phyloP scores from a whole-genome alignment of 2,113 vertebrate genomes.

The Rattus rattus region DNA sequence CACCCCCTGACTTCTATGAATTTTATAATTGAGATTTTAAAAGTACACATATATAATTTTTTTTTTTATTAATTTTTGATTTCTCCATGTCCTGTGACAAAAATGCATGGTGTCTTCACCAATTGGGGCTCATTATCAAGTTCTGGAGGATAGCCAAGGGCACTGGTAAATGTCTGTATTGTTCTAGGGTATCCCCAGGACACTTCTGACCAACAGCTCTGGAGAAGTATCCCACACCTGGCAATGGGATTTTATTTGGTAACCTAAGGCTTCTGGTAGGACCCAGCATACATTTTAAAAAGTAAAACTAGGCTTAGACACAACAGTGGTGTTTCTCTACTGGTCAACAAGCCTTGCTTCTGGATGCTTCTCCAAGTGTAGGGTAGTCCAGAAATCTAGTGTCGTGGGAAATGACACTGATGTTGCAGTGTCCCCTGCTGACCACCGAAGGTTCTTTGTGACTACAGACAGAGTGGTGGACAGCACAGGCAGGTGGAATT shows the following conservation, averaged over 20 bases:
- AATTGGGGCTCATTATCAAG: background rate
- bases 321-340: background rate
- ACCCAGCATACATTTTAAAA: background rate
- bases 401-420: background rate
- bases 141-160: background rate
- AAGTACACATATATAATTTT: background rate
- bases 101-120: background rate
- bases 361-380: background rate
- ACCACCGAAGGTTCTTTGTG: too few species aligned
- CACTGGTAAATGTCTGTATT: background rate
- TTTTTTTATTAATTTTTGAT: background rate
- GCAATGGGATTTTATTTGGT: background rate
- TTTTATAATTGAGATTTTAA: background rate
- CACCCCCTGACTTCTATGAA: background rate
- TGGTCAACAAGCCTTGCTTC: background rate
- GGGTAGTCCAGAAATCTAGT: background rate
- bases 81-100: background rate
- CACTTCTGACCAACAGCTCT: background rate
- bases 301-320: background rate
- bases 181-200: background rate
- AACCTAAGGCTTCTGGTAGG: background rate
- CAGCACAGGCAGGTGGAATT: background rate
- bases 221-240: background rate
- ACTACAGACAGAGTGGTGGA: fast-evolving
- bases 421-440: background rate